Evolutionary conservation across 2,888 invertebrate species (phyloP).

Genomic region (Zonitis immaculata): DNA sequence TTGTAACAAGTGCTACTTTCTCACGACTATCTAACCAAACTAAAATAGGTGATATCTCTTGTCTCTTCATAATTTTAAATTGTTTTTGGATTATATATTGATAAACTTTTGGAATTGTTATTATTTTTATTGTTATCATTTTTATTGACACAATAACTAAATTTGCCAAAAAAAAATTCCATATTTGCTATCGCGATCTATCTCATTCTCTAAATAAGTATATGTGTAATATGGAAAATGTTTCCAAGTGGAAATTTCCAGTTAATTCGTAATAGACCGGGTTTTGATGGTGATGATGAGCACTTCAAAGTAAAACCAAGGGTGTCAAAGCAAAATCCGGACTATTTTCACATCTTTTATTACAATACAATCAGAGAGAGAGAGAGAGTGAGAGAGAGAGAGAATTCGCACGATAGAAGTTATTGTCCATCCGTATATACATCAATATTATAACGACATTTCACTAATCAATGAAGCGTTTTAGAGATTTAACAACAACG

Average conservation of each 20-base stretch:
- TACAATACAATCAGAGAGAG: not conserved
- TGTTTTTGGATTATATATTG: not conserved
- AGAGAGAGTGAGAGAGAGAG: not conserved
- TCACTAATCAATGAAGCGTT: not conserved
- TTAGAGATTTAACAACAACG: not conserved
- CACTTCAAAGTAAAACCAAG: conserved; percentile 19
- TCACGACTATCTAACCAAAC: conserved; percentile 39
- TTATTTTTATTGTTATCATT: not conserved
- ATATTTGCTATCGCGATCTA: not conserved
- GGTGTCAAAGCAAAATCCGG: conserved; percentile 21
- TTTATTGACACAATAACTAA: conserved; percentile 13
- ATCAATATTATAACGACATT: not conserved
- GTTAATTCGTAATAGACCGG: conserved; percentile 18
- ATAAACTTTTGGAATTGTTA: not conserved
- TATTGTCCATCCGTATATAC: not conserved
- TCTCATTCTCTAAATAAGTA: not conserved
- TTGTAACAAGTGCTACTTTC: conserved; percentile 36
- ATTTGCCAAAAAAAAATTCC: not conserved
- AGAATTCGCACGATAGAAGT: not conserved
- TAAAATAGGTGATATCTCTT: conserved; percentile 30
- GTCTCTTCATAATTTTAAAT: not conserved
- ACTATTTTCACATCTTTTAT: not conserved
- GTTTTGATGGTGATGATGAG: conserved; percentile 13
- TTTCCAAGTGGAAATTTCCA: conserved; percentile 17
- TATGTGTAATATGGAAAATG: not conserved